Percentiles rank a stretch among this genome's conserved stretches.
Conservation (phyloP, 2,113 vertebrate genomes). For the Zosterops japonicus region DNA sequence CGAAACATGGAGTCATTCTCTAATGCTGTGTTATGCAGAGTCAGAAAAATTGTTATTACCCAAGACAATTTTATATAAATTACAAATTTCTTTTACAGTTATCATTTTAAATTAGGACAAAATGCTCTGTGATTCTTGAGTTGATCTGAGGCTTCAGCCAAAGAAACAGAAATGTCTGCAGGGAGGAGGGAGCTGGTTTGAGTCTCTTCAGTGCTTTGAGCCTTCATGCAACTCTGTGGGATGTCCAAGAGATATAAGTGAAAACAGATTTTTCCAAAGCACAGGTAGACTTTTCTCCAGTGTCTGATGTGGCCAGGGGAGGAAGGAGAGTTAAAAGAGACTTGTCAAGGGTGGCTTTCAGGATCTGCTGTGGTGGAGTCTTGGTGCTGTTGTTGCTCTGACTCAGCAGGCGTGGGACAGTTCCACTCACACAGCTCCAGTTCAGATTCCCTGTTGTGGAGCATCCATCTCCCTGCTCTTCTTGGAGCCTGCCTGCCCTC, state of each 20-base stretch:
- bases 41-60: not conserved
- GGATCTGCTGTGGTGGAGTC: not conserved
- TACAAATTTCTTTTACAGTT: slow-evolving; percentile 24
- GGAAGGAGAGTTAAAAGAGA: not conserved
- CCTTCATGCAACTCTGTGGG: no score
- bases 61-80: slow-evolving; percentile 12
- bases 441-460: not conserved
- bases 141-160: not conserved
- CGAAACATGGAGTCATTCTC: not conserved
- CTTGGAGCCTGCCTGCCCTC: not conserved
- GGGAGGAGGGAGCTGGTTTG: not conserved
- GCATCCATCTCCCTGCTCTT: not conserved
- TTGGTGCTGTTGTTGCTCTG: not conserved
- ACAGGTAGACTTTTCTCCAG: fast-evolving
- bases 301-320: not conserved
- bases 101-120: slow-evolving; percentile 5
- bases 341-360: not conserved
- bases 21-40: not conserved
- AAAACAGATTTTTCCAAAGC: not conserved
- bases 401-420: not conserved
- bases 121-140: not conserved
- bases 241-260: not conserved
- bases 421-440: not conserved
- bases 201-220: not conserved
- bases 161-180: not conserved